Evolutionary conservation across 2,888 invertebrate species (phyloP).

Genomic region (Linyphia triangularis): DNA sequence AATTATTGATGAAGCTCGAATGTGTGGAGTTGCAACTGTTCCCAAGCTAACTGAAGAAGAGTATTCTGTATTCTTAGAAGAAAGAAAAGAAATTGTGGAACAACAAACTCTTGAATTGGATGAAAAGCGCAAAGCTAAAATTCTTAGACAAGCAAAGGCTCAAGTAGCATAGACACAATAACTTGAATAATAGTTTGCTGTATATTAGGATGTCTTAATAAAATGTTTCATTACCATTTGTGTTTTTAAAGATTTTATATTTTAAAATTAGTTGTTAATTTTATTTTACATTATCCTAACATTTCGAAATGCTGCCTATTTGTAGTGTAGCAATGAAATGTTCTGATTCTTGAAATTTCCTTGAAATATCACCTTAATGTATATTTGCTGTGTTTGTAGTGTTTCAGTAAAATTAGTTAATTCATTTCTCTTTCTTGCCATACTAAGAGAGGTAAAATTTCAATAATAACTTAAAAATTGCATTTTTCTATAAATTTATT

Average conservation of each 20-base stretch:
- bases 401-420: too few relatives aligned
- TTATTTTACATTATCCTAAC: too few relatives aligned
- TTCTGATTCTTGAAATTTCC: too few relatives aligned
- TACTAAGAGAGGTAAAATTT: too few relatives aligned
- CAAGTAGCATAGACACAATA: not conserved
- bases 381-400: too few relatives aligned
- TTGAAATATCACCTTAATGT: too few relatives aligned
- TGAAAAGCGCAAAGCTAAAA: constrained; percentile 68
- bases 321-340: too few relatives aligned
- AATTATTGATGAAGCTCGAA: constrained; percentile 88
- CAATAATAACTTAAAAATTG: too few relatives aligned
- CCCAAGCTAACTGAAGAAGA: constrained; percentile 87
- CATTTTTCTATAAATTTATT: too few relatives aligned
- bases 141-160: constrained; percentile 61
- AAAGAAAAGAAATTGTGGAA: constrained; percentile 86
- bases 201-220: not conserved
- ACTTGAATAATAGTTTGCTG: not conserved
- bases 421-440: too few relatives aligned
- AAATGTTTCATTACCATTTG: not conserved
- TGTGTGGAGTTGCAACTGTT: constrained; percentile 92
- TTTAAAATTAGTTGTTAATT: too few relatives aligned
- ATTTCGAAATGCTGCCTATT: too few relatives aligned
- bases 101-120: constrained; percentile 84
- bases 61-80: constrained; percentile 89
- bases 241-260: not conserved